Evolutionary conservation across 2,797 vertebrate genomes (phyloP).

Genomic region (Rhadinocentrus ornatus): DNA sequence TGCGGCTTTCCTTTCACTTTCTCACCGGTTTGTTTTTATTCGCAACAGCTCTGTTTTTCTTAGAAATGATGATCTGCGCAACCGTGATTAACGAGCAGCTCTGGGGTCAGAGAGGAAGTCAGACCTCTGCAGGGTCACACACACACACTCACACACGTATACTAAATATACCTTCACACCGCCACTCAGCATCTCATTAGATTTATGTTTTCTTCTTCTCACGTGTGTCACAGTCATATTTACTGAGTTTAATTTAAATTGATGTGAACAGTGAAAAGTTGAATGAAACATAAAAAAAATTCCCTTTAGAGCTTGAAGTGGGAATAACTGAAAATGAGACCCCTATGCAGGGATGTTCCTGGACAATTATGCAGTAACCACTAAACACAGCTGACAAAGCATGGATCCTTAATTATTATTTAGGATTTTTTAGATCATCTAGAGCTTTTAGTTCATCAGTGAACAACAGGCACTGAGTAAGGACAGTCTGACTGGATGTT

Average conservation of each 20-base stretch:
- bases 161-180: neutral
- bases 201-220: constrained; percentile 20
- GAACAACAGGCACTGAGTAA: neutral
- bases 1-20: constrained; percentile 70
- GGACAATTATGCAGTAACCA: neutral
- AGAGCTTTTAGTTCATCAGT: no score
- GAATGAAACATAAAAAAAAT: neutral
- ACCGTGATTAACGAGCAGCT: constrained; percentile 72
- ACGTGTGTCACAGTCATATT: neutral
- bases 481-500: neutral
- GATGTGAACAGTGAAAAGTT: constrained; percentile 9
- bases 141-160: constrained; percentile 4
- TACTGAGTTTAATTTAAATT: constrained; percentile 13
- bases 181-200: constrained; percentile 7
- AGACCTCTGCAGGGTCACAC: constrained; percentile 37
- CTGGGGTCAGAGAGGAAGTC: constrained; percentile 35
- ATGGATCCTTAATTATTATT: neutral
- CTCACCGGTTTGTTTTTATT: constrained; percentile 64
- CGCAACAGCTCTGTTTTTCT: constrained; percentile 70
- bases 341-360: constrained; percentile 12
- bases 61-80: constrained; percentile 65
- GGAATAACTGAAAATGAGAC: constrained; percentile 30
- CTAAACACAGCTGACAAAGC: neutral
- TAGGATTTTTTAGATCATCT: no score
- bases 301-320: neutral